Base-by-base conservation (phyloP, 1,140 invertebrate species). In the Drosophila navojoa region DNA sequence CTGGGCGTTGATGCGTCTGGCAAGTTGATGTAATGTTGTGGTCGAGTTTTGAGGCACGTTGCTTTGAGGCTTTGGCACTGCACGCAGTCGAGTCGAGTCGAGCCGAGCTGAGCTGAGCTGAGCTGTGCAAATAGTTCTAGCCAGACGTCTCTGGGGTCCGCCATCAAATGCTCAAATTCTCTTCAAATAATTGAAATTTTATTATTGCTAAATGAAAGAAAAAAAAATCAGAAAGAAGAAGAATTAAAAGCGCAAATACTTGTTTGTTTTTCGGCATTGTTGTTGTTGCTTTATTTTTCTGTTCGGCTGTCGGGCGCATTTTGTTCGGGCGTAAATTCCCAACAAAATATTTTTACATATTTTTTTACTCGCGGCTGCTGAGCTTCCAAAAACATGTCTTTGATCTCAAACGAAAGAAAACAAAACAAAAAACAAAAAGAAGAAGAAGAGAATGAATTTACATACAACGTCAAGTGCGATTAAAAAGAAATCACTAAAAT, bases 11-110 rank as follows among this genome's bases (percentile, higher is more conserved):
- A 54, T 71, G 68, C 71, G 79, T 77, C 79, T 82, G 76, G 73
- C 59, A 71, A 77, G 76, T 76, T 62, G 70, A 75, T 84, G 84
- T 90, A 89, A 89, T 89, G 79, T 90, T 89, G 84, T 58, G 84
- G 84, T 89, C 67, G 50, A 77, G 79, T 70, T 71, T 71, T 74
- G 79, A 76, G 77, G 84, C 84, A 89, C 84, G 84, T 89, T 72
- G 84, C 84, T 89, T 89, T 89, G 84, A 89, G 84, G 84, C 84
- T 84, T 71, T 59, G 77, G 78, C 67, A 13, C 25, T 47, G 27
- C 27, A 29, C 5, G 27, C 5, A 29, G 25, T 4, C 25, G 50
- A 77, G 15, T 27, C 54, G 47, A 59, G n/a, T n/a, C n/a, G n/a
- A n/a, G 19, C 19, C 19, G 19, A 22, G 63, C 64, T 60, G 29